Percentiles rank a stretch among this genome's conserved stretches.
phyloP scores from a whole-genome alignment of 2,888 invertebrate genomes.

The Caenorhabditis sp. region DNA sequence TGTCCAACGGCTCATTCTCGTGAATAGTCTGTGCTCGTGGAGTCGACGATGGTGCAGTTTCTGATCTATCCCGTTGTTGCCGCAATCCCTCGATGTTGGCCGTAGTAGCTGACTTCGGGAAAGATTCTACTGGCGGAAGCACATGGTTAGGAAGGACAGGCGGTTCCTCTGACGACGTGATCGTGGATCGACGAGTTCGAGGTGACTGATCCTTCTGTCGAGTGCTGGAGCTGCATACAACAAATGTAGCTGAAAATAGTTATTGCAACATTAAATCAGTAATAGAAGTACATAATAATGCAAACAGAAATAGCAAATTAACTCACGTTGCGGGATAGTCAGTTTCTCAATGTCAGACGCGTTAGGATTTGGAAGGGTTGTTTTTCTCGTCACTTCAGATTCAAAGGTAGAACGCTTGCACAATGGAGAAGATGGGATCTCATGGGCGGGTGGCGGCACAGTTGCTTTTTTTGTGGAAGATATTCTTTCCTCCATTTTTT shows the following conservation, averaged over 20 bases:
- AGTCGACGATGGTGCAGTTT: constrained; percentile 13
- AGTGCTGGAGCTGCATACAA: constrained; percentile 54
- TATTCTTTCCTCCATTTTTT: constrained; percentile 76
- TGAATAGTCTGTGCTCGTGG: constrained; percentile 32
- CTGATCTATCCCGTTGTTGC: constrained; percentile 37
- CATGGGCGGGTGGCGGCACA: constrained; percentile 28
- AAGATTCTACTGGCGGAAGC: constrained; percentile 37
- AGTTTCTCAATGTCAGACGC: constrained; percentile 69
- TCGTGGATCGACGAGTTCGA: constrained; percentile 53
- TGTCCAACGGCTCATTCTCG: constrained; percentile 62
- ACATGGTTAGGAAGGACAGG: constrained; percentile 56
- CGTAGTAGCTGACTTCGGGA: constrained; percentile 70
- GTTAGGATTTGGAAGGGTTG: constrained; percentile 29
- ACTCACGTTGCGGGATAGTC: constrained; percentile 74
- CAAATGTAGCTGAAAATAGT: constrained; percentile 57
- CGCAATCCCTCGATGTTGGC: constrained; percentile 45
- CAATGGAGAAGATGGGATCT: background rate
- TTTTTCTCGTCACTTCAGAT: constrained; percentile 1
- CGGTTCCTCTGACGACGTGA: constrained; percentile 55
- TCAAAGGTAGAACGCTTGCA: background rate
- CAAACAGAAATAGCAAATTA: constrained; percentile 10
- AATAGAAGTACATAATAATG: background rate
- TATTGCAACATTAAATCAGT: too few relatives aligned
- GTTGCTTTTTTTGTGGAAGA: constrained; percentile 15
- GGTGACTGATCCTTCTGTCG: constrained; percentile 46